Conservation (phyloP, 2,888 invertebrate genomes). For the Margaritifera margaritifera region DNA sequence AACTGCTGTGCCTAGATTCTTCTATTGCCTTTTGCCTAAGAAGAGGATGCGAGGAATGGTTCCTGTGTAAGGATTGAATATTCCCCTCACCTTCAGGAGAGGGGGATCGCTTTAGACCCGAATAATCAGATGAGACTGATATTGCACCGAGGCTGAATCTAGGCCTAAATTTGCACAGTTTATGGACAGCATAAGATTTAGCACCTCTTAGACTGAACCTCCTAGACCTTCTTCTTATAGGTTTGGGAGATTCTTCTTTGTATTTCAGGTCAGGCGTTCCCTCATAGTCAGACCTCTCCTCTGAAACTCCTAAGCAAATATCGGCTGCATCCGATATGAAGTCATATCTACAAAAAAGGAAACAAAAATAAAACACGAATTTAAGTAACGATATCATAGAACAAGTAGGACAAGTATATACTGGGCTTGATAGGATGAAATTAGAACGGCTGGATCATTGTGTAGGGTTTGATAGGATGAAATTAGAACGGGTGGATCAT, state of each 20-base stretch:
- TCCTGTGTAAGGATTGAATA: neutral
- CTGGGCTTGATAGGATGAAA: no score
- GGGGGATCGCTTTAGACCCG: slow-evolving; percentile 18
- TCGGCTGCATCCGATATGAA: slow-evolving; percentile 55
- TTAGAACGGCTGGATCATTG: no score
- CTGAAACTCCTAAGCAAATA: slow-evolving; percentile 37
- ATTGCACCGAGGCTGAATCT: slow-evolving; percentile 31
- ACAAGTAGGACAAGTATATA: no score
- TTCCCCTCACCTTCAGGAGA: slow-evolving; percentile 10
- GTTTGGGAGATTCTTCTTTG: slow-evolving; percentile 1
- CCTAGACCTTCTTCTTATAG: slow-evolving; percentile 15
- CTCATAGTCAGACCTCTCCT: slow-evolving; percentile 36
- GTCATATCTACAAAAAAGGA: slow-evolving; percentile 35
- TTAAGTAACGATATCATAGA: no score
- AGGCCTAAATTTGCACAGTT: slow-evolving; percentile 34
- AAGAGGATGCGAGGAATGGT: slow-evolving; percentile 27
- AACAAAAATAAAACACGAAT: no score
- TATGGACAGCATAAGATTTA: slow-evolving; percentile 29
- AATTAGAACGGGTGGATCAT: no score
- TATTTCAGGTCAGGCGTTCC: neutral
- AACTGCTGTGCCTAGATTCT: slow-evolving; percentile 7
- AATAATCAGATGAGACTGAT: slow-evolving; percentile 23
- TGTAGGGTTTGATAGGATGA: no score
- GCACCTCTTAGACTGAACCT: slow-evolving; percentile 31
- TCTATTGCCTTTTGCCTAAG: slow-evolving; percentile 33